Base-by-base conservation (phyloP, 2,797 vertebrate species). In the Champsocephalus gunnari region DNA sequence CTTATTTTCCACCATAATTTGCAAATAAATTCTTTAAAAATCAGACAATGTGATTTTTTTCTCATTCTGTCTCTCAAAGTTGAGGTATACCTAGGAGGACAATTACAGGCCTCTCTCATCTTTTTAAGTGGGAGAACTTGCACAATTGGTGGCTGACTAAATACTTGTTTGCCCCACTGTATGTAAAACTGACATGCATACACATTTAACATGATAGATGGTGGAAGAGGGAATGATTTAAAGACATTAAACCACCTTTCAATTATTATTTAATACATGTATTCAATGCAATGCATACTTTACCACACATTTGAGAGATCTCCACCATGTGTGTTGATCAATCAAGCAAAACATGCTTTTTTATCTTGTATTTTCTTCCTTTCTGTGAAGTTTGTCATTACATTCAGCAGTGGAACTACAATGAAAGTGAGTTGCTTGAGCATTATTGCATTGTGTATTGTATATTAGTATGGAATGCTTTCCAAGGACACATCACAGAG, bases 401-500 rank as follows among this genome's bases (percentile, higher is more conserved):
- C 72, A 61, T 72, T 72, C 12, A 64, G 43, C 11, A n/a, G 49
- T 44, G 34, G 62, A 77, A 43, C 78, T 34, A 28, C 50, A 34
- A 5, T 59, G 12, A 66, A 83, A 53, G 17, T 38, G 21, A 51
- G 71, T 24, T 65, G 48, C 49, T 63, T 44, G 14, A 2, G 28
- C n/a, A 57, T 51, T 74, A 72, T 67, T 73, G 57, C 34, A 60
- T 60, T 64, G 38, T 48, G 51, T 44, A 66, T 67, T 73, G 32
- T 66, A 49, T 59, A 62, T 55, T 43, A 70, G 19, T 43, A 47
- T 21, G 43, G 5, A 44, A 58, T n/a, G 19, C 19, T 81, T 67
- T 59, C 68, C n/a, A 53, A 80, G 44, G 61, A 71, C 47, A 70
- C 5, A 32, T 62, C 55, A 48, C 21, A 66, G 44, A 70, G 24